Evolutionary conservation across 1,140 invertebrate species (phyloP).

Genomic region (Meloidogyne floridensis): DNA sequence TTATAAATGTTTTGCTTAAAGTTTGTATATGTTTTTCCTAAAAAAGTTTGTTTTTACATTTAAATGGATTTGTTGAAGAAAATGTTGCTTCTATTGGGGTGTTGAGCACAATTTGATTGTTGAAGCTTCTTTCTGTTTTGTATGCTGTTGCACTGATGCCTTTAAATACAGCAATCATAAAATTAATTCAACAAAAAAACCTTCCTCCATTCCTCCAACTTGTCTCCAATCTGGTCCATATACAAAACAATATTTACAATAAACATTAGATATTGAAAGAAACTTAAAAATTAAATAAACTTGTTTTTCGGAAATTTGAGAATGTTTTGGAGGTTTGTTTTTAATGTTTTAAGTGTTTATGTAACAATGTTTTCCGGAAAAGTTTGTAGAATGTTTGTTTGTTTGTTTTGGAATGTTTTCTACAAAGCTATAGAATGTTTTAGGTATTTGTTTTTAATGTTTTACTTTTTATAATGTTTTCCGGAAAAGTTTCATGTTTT

Average conservation of each 20-base stretch:
- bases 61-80: slow-evolving; percentile 77
- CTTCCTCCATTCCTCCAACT: slow-evolving; percentile 77
- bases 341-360: too few species aligned
- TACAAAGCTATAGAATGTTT: too few species aligned
- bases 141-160: slow-evolving; percentile 18
- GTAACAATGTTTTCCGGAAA: too few species aligned
- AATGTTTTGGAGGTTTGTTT: too few species aligned
- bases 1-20: too few species aligned
- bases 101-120: slow-evolving; percentile 74
- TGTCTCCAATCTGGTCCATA: slow-evolving; percentile 77
- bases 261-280: slow-evolving; percentile 75
- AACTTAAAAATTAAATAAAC: slow-evolving; percentile 67
- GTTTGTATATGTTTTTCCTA: not conserved
- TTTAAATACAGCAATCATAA: not conserved
- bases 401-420: too few species aligned
- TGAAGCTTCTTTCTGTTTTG: slow-evolving; percentile 5
- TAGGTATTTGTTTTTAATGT: too few species aligned
- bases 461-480: too few species aligned
- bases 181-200: slow-evolving; percentile 71
- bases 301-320: too few species aligned
- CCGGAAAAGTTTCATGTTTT: too few species aligned
- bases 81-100: slow-evolving; percentile 79
- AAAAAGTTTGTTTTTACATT: slow-evolving; percentile 72
- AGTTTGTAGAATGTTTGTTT: too few species aligned
- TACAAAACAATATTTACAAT: slow-evolving; percentile 76